Percentiles rank a stretch among this genome's conserved stretches.
These are phyloP conservation scores for Pseudomyrmex pallidus DNA, from an alignment of 1,140 invertebrate species.

Conservation along the genomic window DNA sequence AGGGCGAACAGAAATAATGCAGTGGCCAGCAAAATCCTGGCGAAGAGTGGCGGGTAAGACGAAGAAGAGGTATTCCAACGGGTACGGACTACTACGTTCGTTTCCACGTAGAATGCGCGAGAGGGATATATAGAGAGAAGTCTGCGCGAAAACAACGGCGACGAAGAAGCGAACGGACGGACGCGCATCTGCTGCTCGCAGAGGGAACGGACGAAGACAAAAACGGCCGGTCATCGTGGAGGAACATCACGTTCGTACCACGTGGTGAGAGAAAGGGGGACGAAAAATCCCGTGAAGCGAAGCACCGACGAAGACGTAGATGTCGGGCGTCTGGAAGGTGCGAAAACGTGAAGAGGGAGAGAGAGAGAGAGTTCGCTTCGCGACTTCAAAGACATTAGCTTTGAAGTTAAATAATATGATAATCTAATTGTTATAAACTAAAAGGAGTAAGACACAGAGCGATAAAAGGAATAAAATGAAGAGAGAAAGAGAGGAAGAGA, in stretches of 20 bases:
- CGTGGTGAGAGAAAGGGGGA: background rate
- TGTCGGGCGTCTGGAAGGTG: constrained; percentile 7
- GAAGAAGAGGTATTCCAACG: constrained; percentile 50
- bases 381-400: background rate
- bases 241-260: constrained; percentile 12
- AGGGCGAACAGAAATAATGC: constrained; percentile 66
- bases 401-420: too few species aligned
- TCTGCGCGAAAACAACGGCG: constrained; percentile 16
- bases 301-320: constrained; percentile 28
- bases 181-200: constrained; percentile 37
- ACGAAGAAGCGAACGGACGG: constrained; percentile 21
- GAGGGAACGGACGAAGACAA: constrained; percentile 36
- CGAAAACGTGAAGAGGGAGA: background rate
- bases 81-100: constrained; percentile 47
- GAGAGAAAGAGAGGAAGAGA: constrained; percentile 10
- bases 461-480: background rate
- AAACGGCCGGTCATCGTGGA: constrained; percentile 38
- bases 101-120: constrained; percentile 30
- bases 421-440: too few species aligned
- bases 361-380: background rate
- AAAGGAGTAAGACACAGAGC: background rate
- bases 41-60: constrained; percentile 11
- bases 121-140: constrained; percentile 46
- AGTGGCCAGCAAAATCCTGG: constrained; percentile 54
- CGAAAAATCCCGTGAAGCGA: constrained; percentile 53